Evolutionary conservation across 2,113 vertebrate species (phyloP).

Genomic region (Cyprinodon brontotheroides): DNA sequence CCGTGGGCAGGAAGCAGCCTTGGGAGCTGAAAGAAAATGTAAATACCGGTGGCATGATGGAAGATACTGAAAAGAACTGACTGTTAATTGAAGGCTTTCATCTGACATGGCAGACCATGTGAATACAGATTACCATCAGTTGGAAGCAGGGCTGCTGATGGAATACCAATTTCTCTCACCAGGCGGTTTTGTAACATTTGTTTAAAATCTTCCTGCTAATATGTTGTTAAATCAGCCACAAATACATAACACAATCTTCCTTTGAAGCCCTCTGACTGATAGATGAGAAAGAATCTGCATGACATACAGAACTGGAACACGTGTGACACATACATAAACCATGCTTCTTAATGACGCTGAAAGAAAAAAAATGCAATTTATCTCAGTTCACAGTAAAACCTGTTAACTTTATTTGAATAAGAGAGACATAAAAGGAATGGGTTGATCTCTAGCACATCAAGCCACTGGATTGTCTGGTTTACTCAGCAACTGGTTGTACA

Average conservation of each 20-base stretch:
- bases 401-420: background rate
- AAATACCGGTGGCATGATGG: constrained; percentile 65
- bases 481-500: background rate
- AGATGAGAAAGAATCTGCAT: constrained; percentile 26
- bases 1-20: constrained; percentile 48
- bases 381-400: background rate
- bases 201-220: constrained; percentile 32
- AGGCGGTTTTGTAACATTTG: constrained; percentile 34
- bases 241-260: constrained; percentile 16
- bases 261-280: constrained; percentile 25
- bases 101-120: constrained; percentile 63
- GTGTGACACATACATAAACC: background rate
- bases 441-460: background rate
- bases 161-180: constrained; percentile 61
- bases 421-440: background rate
- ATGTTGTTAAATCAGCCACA: constrained; percentile 33
- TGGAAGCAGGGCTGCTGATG: constrained; percentile 38
- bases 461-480: background rate
- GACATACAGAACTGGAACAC: constrained; percentile 25
- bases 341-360: constrained; percentile 2
- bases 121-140: constrained; percentile 72
- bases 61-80: constrained; percentile 66
- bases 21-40: constrained; percentile 56
- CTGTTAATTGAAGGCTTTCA: constrained; percentile 74
- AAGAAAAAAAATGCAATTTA: background rate